Evolutionary conservation across 2,888 invertebrate species (phyloP).

Genomic region (Stenoptilia bipunctidactyla): DNA sequence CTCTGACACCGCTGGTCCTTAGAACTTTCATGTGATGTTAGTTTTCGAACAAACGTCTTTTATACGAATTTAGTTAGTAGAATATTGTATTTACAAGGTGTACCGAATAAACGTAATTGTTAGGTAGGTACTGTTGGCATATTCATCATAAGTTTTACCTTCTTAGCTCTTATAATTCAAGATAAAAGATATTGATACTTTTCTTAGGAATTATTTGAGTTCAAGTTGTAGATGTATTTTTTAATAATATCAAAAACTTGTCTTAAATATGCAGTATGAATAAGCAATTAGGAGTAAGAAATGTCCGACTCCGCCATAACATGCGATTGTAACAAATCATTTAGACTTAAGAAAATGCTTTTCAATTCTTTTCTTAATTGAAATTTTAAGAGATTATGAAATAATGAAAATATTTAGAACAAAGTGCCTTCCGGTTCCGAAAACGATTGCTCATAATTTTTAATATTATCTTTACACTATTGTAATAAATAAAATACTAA

Average conservation of each 20-base stretch:
- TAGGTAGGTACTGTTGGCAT: neutral
- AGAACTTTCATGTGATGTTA: constrained; percentile 34
- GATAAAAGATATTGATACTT: too few relatives aligned
- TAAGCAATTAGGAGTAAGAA: constrained; percentile 7
- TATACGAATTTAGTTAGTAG: constrained; percentile 45
- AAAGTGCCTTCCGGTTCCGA: neutral
- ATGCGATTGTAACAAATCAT: constrained; percentile 24
- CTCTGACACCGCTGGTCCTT: constrained; percentile 52
- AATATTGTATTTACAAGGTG: constrained; percentile 29
- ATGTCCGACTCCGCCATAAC: constrained; percentile 61
- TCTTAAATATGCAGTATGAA: too few relatives aligned
- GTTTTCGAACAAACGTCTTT: constrained; percentile 37
- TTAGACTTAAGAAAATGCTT: neutral
- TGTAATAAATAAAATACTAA: neutral
- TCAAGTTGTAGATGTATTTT: too few relatives aligned
- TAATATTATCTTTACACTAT: neutral
- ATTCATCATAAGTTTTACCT: neutral
- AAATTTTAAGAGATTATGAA: neutral
- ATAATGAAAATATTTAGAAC: neutral
- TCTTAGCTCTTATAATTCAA: too few relatives aligned
- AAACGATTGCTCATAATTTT: neutral
- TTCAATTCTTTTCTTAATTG: neutral
- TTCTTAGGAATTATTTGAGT: too few relatives aligned
- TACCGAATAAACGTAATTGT: constrained; percentile 26
- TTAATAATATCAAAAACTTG: too few relatives aligned